A percentile compares a stretch with the other conserved stretches of the same genome.
Evolutionary conservation across 2,797 vertebrate genomes (phyloP).

Genomic region (Sphaeramia orbicularis): DNA sequence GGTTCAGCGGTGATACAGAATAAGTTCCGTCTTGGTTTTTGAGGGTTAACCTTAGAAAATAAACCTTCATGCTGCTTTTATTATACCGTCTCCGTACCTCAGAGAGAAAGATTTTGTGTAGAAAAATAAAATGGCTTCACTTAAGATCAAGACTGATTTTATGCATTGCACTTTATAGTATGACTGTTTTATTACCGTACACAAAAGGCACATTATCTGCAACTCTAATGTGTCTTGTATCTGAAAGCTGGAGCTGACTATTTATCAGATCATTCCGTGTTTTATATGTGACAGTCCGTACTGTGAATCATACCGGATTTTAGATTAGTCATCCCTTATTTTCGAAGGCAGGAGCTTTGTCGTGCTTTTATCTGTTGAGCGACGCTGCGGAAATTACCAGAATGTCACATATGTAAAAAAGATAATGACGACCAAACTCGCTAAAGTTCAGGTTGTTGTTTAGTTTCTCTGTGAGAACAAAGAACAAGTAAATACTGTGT

Average conservation of each 20-base stretch:
- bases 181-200: neutral
- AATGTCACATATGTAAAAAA: constrained; percentile 17
- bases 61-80: too few species aligned
- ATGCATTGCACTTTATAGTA: neutral
- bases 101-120: too few species aligned
- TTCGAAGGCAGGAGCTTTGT: constrained; percentile 31
- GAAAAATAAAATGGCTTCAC: neutral
- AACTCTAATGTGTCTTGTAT: constrained; percentile 9
- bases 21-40: too few species aligned
- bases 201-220: constrained; percentile 18
- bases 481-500: constrained; percentile 7
- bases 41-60: too few species aligned
- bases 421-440: constrained; percentile 11
- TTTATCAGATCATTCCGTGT: constrained; percentile 53
- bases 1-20: too few species aligned
- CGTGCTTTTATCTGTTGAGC: constrained; percentile 43
- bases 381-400: constrained; percentile 20
- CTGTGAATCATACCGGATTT: constrained; percentile 56
- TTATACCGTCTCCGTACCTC: too few species aligned
- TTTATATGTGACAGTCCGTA: constrained; percentile 31
- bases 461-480: constrained; percentile 8
- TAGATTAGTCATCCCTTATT: constrained; percentile 49
- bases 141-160: constrained; percentile 1
- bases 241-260: constrained; percentile 15
- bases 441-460: constrained; percentile 22